Base-by-base conservation (phyloP, 2,113 vertebrate species). In the Scopus umbretta region DNA sequence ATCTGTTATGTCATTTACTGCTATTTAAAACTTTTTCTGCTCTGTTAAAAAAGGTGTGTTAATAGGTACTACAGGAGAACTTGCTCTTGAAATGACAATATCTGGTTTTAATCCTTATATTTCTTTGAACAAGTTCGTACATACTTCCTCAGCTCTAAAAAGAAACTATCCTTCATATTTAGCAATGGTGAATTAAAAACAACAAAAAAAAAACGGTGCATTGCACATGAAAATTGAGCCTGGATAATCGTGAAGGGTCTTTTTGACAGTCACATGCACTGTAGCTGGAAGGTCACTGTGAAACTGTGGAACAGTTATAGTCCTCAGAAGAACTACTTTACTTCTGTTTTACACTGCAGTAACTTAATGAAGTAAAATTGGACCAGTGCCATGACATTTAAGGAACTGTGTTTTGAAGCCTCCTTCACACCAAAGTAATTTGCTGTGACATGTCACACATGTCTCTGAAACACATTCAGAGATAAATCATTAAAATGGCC, bases 391-490 rank as follows among this genome's bases (percentile, higher is more conserved):
- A 89, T 73, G 53, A 75, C 45, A 86, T 76, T 85, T 80, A 85
- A 90, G 49, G 58, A 81, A 17, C 58, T 66, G 72, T 82, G 61
- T 94, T 95, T 92, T 95, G 90, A 96, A 86, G 68, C 43, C 56
- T 93, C 80, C 65, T 94, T 95, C 89, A 92, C 92, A 94, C 49
- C 62, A 73, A 25, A 84, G 73, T 86, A 92, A 94, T 96, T 94
- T 89, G 61, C 94, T 92, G 93, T 95, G 91, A 85, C 89, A 85
- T 14, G 74, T 95, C 8, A 2, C 83, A 91, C 91, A 91, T 84
- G 91, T 74, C 80, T 89, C 87, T 89, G 84, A 68, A 82, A 65
- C 53, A 58, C 25, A 38, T 75, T 87, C 38, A 61, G 61, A 88
- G 36, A 80, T 52, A 85, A 91, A 89, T 83, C 67, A 94, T 86